Conservation (phyloP, 2,113 vertebrate species). For the Baryphthengus martii region DNA sequence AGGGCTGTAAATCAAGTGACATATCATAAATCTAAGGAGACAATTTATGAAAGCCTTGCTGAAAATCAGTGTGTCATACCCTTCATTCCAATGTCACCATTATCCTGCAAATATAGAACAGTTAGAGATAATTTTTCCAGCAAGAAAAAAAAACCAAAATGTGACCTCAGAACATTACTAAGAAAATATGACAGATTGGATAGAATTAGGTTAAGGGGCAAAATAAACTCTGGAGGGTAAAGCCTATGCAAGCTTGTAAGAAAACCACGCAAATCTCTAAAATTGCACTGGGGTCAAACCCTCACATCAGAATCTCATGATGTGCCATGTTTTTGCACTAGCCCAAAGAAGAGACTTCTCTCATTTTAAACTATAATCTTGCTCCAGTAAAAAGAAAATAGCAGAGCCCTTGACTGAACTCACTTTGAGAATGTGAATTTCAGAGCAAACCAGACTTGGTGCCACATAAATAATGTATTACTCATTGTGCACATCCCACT, state of each 20-base stretch:
- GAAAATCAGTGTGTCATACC: conserved; percentile 34
- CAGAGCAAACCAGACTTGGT: not conserved
- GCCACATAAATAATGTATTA: not conserved
- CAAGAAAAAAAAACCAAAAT: not conserved
- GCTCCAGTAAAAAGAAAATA: not conserved
- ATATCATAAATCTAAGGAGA: conserved; percentile 17
- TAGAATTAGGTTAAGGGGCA: conserved; percentile 26
- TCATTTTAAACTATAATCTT: not conserved
- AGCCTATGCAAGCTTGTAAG: not conserved
- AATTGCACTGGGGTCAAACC: not conserved
- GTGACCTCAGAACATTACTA: not conserved
- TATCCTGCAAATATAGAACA: conserved; percentile 27
- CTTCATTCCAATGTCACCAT: conserved; percentile 32
- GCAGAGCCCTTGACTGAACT: not conserved
- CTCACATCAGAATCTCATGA: not conserved
- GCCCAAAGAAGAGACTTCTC: not conserved
- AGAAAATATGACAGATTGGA: conserved; percentile 34
- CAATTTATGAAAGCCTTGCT: conserved; percentile 18
- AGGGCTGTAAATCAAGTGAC: conserved; percentile 1
- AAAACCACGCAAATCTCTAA: not conserved
- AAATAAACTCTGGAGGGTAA: conserved; percentile 28
- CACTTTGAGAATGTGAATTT: not conserved
- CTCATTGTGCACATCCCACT: not conserved
- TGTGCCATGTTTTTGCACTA: not conserved
- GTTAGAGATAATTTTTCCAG: conserved; percentile 22